A percentile compares a stretch with the other conserved stretches of the same genome.
These are phyloP conservation scores for Strigamia crassipes DNA, from an alignment of 2,888 invertebrate genomes.

Conservation along the genomic window DNA sequence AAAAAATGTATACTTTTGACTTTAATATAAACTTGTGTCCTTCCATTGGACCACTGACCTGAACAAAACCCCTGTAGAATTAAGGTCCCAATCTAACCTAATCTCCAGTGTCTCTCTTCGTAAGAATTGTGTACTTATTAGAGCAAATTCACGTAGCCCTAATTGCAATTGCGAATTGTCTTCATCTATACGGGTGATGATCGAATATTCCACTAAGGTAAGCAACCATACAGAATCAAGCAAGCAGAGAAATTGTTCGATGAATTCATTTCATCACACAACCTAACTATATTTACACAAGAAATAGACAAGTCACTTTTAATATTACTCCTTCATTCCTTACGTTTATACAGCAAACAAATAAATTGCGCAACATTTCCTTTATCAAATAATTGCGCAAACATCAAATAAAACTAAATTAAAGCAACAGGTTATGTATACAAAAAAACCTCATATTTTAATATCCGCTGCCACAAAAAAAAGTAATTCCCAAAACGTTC, in stretches of 20 bases:
- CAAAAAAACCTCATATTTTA: not conserved
- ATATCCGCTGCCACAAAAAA: not conserved
- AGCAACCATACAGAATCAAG: not conserved
- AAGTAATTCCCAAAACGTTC: not conserved
- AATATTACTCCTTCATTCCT: not conserved
- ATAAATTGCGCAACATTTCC: not conserved
- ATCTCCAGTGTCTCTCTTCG: not conserved
- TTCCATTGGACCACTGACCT: not conserved
- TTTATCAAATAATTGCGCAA: not conserved
- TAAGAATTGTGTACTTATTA: not conserved
- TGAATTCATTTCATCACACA: constrained; percentile 11
- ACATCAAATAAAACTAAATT: not conserved
- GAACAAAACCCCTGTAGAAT: not conserved
- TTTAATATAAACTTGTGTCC: too few relatives aligned
- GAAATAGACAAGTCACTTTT: not conserved
- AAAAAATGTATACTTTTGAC: too few relatives aligned
- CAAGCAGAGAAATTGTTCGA: constrained; percentile 1
- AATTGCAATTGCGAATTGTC: constrained; percentile 31
- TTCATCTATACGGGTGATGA: not conserved
- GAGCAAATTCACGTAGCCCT: not conserved
- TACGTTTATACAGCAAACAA: not conserved
- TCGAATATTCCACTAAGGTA: not conserved
- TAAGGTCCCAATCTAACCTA: not conserved
- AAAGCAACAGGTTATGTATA: constrained; percentile 15
- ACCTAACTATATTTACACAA: not conserved